Base-by-base conservation (phyloP, 2,113 vertebrate species). In the Brienomyrus longianalis region DNA sequence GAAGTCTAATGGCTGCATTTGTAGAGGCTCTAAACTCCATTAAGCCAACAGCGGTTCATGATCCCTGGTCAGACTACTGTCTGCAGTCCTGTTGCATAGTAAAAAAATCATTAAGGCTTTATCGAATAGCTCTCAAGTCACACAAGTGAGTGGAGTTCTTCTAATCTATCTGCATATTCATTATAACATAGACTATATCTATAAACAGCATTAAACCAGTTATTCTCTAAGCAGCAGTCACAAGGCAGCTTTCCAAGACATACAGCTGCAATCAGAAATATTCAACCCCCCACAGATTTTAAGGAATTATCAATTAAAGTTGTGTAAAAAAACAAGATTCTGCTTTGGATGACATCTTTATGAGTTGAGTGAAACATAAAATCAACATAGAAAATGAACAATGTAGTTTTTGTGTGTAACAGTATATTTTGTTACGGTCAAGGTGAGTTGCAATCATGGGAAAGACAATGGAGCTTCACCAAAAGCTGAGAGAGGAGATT, bases 1-100 rank as follows among this genome's bases (percentile, higher is more conserved):
- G 90, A 93, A 92, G 91, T 92, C 74, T 86, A 92, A 56, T 31
- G 86, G 54, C 85, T 62, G 80, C 66, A 86, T 77, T 90, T 90
- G 70, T 88, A 90, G 70, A 87, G 45, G 86, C 31, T 87, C 50
- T 92, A 88, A 45, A 59, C 54, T 89, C 39, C 21, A 10, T 17
- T 45, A 88, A 88, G 52, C 11, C 31, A 86, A 86, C n/a, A 86
- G 21, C 0, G 13, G 77, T 50, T 86, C 13, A 31, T 27, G 47
- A 50, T 48, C 47, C 10, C 5, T 50, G 47, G 17, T 27, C 48
- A 45, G 27, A 45, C 84, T 31, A 17, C 27, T 86, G 77, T 39
- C 17, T 45, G 43, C 77, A 83, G 43, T 83, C 77, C 77, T 27
- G 19, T 43, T 19, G 15, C 77, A 83, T 54, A 5, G 17, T 1